Evolutionary conservation across 2,888 invertebrate genomes (phyloP), one percentile per base, ranked within the genome.

Genomic region (Mesoligia furuncula): DNA sequence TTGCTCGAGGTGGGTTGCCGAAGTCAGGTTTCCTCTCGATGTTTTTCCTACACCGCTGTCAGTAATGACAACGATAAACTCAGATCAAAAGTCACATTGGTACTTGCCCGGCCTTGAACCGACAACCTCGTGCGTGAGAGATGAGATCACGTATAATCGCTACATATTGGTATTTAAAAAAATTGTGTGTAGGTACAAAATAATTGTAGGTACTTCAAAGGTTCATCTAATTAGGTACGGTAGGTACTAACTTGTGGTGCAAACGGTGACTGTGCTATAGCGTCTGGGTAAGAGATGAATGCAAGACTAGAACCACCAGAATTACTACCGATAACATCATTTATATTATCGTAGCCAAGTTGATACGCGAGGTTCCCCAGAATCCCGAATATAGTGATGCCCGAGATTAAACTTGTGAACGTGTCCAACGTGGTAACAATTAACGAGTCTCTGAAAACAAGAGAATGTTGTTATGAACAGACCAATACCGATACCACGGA

Each of bases 221-320:
- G 8, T 48, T 13, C n/a, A 20, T 39, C 3, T 20, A 57, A 48
- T 57, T 27, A 36, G 36, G 36, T 36, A 81, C 89, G 42, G 48
- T 27, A 36, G 36, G 36, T 36, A 81, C 89, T 81, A 81, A 98
- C 98, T 97, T 98, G 98, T 2, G 98, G 98, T 9, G 98, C 97
- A n/a, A 97, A 94, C 59, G 97, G 97, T 84, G 98, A 98, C 88
- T 98, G 98, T 0, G 98, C 97, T 78, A 98, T 97, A 4, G 98
- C 98, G 89, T 98, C 98, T 0, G 98, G 98, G 93, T 98, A 98
- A 0, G 98, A 98, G 54, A 99, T 97, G 90, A 99, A 99, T 0
- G 98, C 98, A 68, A 99, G 95, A 24, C 98, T 98, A 0, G 98
- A 97, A 2, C 98, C 98, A 61, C 98, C 98, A 59, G 97, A 93